These are phyloP conservation scores for Xenops minutus DNA, from an alignment of 2,797 vertebrate genomes.

Conservation along the genomic window DNA sequence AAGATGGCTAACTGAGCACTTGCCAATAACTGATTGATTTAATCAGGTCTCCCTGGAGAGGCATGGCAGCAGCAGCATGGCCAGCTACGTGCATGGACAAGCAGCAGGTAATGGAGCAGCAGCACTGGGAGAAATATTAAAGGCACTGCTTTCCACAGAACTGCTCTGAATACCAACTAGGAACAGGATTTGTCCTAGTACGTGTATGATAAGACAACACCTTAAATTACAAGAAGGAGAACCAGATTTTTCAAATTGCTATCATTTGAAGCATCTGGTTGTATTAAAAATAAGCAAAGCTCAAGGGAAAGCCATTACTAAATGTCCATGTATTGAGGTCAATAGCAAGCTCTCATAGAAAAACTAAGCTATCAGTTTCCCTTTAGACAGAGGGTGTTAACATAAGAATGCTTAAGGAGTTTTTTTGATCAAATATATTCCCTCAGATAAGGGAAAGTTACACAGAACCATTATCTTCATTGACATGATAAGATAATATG, in stretches of 20 bases:
- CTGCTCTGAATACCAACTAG: conserved; percentile 54
- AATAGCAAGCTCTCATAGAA: conserved; percentile 60
- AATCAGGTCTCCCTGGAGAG: conserved; percentile 68
- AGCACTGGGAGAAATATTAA: conserved; percentile 34
- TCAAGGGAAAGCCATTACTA: conserved; percentile 60
- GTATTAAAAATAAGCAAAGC: conserved; percentile 65
- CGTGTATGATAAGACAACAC: conserved; percentile 23
- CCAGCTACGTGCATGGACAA: conserved; percentile 16
- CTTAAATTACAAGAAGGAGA: conserved; percentile 57
- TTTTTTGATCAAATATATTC: neutral
- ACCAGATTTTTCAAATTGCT: conserved; percentile 63
- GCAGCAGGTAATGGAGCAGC: neutral
- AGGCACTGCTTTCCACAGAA: conserved; percentile 47
- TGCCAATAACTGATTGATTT: conserved; percentile 73
- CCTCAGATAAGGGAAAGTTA: neutral
- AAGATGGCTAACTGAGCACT: conserved; percentile 71
- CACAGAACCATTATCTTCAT: neutral
- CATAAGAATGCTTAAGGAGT: neutral
- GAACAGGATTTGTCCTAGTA: conserved; percentile 50
- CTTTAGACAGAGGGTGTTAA: neutral
- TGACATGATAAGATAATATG: neutral
- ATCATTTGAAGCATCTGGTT: conserved; percentile 64
- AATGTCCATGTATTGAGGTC: conserved; percentile 49
- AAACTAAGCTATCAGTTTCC: conserved; percentile 45
- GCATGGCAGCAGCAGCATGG: conserved; percentile 47